Base-by-base conservation (phyloP, 2,113 vertebrate genomes). In the Notiomystis cincta region DNA sequence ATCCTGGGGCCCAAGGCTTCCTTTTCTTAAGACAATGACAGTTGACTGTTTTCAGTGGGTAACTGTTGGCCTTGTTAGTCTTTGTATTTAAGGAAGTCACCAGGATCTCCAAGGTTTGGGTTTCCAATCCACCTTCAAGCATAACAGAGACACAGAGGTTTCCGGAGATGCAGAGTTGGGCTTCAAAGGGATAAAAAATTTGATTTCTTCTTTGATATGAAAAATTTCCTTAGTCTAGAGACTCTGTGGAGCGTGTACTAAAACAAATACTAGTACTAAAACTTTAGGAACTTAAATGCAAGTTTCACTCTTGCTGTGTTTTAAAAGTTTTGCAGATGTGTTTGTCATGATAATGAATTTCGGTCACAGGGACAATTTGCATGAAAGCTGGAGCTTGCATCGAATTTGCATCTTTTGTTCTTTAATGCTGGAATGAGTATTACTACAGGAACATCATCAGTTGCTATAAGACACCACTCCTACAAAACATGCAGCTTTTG, bases 281-380 rank as follows among this genome's bases (percentile, higher is more conserved):
- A 61, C 54, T 77, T 89, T 1, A 42, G 33, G 45, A 72, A 86
- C 57, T 83, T 50, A 47, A 31, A 38, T 67, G 12, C 19, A 56
- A 58, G 35, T 54, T 92, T 72, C 64, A 69, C 48, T 78, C 47
- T 44, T 65, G 48, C 14, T 50, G 0, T 60, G 47, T 78, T 96
- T 75, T 45, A 16, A 50, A 81, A 91, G 71, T 92, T 93, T 66
- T 83, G 24, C 51, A 83, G 44, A 75, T 90, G 47, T 64, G 51
- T 89, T 86, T 92, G 51, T 84, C 28, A 44, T 75, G 73, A 48
- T 87, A 95, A 93, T 73, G 72, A 85, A 56, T 90, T 87, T 89
- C 77, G 66, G 65, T 92, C 82, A 37, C 57, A 91, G 45, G 53
- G 62, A 73, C n/a, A 65, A 89, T 93, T 95, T 87, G 60, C 91